Conservation (phyloP, 2,797 vertebrate species). For the Poeciliopsis paucimaculata region DNA sequence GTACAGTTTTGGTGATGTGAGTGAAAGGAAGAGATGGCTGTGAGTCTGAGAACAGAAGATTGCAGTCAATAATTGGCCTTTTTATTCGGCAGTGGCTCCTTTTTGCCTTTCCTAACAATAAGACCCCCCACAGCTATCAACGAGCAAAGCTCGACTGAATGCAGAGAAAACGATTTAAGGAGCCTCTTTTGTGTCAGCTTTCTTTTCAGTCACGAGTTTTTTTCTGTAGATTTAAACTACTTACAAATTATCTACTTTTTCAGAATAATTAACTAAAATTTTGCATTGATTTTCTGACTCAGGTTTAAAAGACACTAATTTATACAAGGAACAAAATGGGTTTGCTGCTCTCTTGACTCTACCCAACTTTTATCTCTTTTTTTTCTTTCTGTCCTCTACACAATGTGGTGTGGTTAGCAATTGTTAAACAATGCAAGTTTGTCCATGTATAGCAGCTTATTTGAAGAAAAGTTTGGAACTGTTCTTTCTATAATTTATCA, state of each 20-base stretch:
- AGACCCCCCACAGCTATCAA: constrained; percentile 27
- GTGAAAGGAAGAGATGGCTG: constrained; percentile 31
- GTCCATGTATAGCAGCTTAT: constrained; percentile 58
- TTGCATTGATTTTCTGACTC: constrained; percentile 47
- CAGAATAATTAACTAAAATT: constrained; percentile 40
- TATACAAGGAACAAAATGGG: constrained; percentile 37
- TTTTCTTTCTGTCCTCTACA: constrained; percentile 31
- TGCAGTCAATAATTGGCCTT: constrained; percentile 49
- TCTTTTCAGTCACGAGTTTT: constrained; percentile 35
- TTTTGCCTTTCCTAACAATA: constrained; percentile 51
- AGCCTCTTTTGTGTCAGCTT: constrained; percentile 52
- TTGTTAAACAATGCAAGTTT: constrained; percentile 51
- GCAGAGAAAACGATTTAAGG: constrained; percentile 42
- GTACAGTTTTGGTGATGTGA: constrained; percentile 44
- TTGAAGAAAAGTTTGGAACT: constrained; percentile 33
- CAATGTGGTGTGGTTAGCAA: constrained; percentile 18
- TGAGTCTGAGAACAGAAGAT: constrained; percentile 54
- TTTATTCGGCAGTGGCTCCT: constrained; percentile 53
- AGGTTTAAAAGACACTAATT: constrained; percentile 52
- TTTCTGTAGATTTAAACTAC: constrained; percentile 43
- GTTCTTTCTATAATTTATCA: constrained; percentile 68
- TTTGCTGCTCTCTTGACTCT: constrained; percentile 22
- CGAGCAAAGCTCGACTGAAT: constrained; percentile 53
- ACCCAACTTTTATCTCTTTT: constrained; percentile 58
- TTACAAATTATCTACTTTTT: constrained; percentile 37